Conservation (phyloP, 2,797 vertebrate genomes). For the Austrolebias charrua region DNA sequence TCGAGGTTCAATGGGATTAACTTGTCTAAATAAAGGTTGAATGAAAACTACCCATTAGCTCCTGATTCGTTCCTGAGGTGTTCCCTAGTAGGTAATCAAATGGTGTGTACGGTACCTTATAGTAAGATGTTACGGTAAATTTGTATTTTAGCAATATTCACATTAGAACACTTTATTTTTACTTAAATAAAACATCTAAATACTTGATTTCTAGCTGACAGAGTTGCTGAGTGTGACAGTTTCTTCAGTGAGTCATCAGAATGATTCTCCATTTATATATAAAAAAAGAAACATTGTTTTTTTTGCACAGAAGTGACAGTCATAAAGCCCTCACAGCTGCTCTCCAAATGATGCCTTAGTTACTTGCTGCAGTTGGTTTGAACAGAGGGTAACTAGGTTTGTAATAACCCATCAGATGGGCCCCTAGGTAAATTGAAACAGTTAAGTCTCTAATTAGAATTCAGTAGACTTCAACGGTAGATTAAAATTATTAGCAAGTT, state of each 20-base stretch:
- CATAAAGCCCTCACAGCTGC: constrained; percentile 72
- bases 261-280: constrained; percentile 39
- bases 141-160: background rate
- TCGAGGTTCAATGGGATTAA: no score
- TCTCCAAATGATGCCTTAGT: constrained; percentile 66
- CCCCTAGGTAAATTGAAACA: constrained; percentile 72
- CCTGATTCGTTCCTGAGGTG: no score
- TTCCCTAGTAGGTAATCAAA: no score
- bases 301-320: constrained; percentile 59
- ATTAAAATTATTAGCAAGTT: constrained; percentile 78
- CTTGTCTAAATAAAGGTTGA: no score
- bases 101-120: no score
- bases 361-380: constrained; percentile 75
- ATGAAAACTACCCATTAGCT: no score
- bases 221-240: constrained; percentile 13
- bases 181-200: background rate
- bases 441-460: constrained; percentile 76
- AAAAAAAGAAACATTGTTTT: constrained; percentile 64
- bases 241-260: constrained; percentile 47
- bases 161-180: constrained; percentile 18
- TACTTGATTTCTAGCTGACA: constrained; percentile 18
- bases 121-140: no score
- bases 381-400: constrained; percentile 74
- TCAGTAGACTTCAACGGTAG: constrained; percentile 72
- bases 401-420: constrained; percentile 77